A percentile compares a stretch with the other conserved stretches of the same genome.
These are phyloP conservation scores for Dorcus parallelipipedus DNA, from an alignment of 2,888 invertebrate species.

Conservation along the genomic window DNA sequence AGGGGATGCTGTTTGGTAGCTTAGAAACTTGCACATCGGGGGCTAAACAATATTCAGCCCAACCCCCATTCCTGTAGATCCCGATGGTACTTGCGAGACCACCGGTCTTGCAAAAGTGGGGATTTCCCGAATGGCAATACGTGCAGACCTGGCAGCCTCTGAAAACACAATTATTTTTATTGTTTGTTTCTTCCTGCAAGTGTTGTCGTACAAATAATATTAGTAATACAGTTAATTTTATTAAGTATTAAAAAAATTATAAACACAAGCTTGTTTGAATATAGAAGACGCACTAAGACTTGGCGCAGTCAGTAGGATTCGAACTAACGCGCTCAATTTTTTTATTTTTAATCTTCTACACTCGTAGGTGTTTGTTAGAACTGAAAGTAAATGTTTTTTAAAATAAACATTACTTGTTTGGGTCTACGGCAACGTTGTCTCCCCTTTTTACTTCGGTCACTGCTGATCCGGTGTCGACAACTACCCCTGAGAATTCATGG, in stretches of 20 bases:
- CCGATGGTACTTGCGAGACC: constrained; percentile 64
- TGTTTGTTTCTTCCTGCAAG: no score
- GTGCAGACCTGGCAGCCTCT: constrained; percentile 62
- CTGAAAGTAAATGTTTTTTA: neutral
- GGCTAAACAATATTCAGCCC: constrained; percentile 62
- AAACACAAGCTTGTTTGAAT: no score
- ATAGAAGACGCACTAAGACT: no score
- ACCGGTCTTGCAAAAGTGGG: constrained; percentile 61
- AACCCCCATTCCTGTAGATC: constrained; percentile 64
- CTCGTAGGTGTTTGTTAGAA: constrained; percentile 7
- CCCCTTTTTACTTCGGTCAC: constrained; percentile 59
- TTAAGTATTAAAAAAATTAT: no score
- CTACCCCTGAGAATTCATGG: constrained; percentile 66
- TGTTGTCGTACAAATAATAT: no score
- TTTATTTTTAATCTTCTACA: no score
- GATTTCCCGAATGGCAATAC: constrained; percentile 60
- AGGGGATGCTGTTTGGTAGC: constrained; percentile 55
- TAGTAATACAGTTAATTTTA: no score
- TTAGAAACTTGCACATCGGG: constrained; percentile 61
- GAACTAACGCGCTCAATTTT: no score
- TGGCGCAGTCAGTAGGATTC: no score
- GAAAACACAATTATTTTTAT: constrained; percentile 14
- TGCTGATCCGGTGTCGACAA: constrained; percentile 56
- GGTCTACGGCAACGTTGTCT: constrained; percentile 66
- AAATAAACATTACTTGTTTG: constrained; percentile 54